Percentiles rank a stretch among this genome's conserved stretches.
Evolutionary conservation across 2,888 invertebrate genomes (phyloP).

Genomic region (Automeris io): DNA sequence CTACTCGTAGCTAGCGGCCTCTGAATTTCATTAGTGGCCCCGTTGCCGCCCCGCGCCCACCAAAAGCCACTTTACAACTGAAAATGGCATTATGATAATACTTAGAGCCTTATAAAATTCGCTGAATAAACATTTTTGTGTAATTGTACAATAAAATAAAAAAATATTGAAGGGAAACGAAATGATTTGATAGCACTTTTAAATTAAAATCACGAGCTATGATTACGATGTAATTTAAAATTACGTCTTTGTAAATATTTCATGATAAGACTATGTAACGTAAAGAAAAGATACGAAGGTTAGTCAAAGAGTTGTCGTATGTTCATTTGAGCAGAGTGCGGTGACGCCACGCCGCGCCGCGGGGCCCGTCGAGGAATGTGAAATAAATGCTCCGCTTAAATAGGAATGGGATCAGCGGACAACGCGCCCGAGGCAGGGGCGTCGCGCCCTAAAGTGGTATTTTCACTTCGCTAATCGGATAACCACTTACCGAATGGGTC

Average conservation of each 20-base stretch:
- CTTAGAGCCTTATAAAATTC: conserved; percentile 70
- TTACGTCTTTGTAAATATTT: background rate
- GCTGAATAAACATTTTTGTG: conserved; percentile 69
- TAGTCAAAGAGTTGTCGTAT: conserved; percentile 59
- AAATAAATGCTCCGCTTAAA: conserved; percentile 75
- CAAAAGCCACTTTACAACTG: conserved; percentile 72
- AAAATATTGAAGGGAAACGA: conserved; percentile 29
- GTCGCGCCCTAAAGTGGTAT: conserved; percentile 77
- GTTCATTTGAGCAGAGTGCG: conserved; percentile 39
- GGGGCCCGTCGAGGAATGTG: conserved; percentile 66
- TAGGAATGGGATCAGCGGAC: conserved; percentile 66
- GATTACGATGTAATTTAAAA: background rate
- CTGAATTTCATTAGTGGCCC: conserved; percentile 73
- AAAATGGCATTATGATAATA: conserved; percentile 75
- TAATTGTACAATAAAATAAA: conserved; percentile 59
- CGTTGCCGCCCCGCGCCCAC: conserved; percentile 50
- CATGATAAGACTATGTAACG: conserved; percentile 1
- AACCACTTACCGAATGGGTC: conserved; percentile 78
- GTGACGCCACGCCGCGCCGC: conserved; percentile 36
- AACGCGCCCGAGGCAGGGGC: conserved; percentile 65
- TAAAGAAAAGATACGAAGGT: conserved; percentile 38
- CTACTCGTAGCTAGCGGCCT: conserved; percentile 37
- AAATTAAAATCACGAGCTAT: conserved; percentile 10
- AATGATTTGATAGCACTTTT: conserved; percentile 30
- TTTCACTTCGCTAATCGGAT: conserved; percentile 80